phyloP scores from a whole-genome alignment of 2,888 invertebrate genomes.

The Drosophila kokeensis region DNA sequence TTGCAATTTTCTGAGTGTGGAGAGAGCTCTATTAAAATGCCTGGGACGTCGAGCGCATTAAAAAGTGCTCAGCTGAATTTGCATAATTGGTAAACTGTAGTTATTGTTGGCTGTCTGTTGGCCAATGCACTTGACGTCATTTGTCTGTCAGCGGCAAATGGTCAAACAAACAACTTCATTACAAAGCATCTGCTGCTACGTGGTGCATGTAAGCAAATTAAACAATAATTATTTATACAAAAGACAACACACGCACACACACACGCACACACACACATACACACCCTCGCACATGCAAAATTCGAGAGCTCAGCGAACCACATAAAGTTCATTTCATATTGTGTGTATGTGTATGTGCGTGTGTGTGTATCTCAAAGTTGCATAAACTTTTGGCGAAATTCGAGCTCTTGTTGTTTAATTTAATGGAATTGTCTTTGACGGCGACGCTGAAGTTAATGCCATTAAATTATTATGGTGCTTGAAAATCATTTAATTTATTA shows the following conservation, averaged over 20 bases:
- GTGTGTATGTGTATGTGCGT: slow-evolving; percentile 11
- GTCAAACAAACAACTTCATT: slow-evolving; percentile 62
- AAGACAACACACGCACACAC: slow-evolving; percentile 13
- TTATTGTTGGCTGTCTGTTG: slow-evolving; percentile 5
- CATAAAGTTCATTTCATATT: slow-evolving; percentile 63
- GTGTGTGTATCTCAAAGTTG: slow-evolving; percentile 42
- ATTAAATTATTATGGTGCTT: slow-evolving; percentile 74
- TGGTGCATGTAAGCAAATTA: slow-evolving; percentile 62
- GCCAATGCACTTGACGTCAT: slow-evolving; percentile 49
- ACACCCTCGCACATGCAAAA: slow-evolving; percentile 31
- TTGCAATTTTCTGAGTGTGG: background rate
- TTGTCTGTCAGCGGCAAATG: slow-evolving; percentile 44
- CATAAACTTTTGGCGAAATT: slow-evolving; percentile 62
- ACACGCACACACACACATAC: slow-evolving; percentile 2
- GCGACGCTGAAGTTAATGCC: slow-evolving; percentile 27
- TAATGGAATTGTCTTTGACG: slow-evolving; percentile 59
- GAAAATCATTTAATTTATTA: slow-evolving; percentile 68
- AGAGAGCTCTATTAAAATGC: slow-evolving; percentile 46
- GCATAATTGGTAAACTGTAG: slow-evolving; percentile 45
- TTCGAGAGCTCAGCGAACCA: slow-evolving; percentile 49
- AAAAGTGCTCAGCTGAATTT: slow-evolving; percentile 56
- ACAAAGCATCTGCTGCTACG: slow-evolving; percentile 35
- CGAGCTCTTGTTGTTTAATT: slow-evolving; percentile 72
- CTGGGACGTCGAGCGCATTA: slow-evolving; percentile 53
- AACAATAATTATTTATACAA: slow-evolving; percentile 74